Base-by-base conservation (phyloP, 2,797 vertebrate species). In the Scolopax bukidnonensis region DNA sequence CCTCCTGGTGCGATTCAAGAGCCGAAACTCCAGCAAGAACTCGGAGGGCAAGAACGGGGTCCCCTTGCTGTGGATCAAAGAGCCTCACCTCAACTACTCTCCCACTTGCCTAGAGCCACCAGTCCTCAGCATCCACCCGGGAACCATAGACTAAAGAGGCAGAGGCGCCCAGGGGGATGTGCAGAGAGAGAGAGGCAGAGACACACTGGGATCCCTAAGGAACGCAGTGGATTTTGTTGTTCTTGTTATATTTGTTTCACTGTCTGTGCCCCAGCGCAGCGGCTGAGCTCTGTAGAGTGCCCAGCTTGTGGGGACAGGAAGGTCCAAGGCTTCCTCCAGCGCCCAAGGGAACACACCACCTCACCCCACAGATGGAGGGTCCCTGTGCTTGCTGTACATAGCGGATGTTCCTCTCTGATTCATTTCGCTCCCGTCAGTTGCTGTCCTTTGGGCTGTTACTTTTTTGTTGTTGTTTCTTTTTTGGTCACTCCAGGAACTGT, bases 101-200 rank as follows among this genome's bases (percentile, higher is more conserved):
- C 99, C 99, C n/a, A 99, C 99, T 74, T 99, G 99, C 96, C 98
- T 99, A 97, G 99, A 99, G 96, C 99, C 99, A 0, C 99, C 99
- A 0, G 99, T 99, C 13, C 99, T 99, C 97, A 99, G 99, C 97
- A 99, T 99, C 95, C 99, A 99, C 97, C 99, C 99, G 0, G 99
- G 99, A 92, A 99, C 99, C 60, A 99, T 99, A 76, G 99, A 99
- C 97, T 99, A 99, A 98, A 81, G 70, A 77, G 77, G 48, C 92
- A 89, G 71, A 78, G 75, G 48, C 7, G 3, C 69, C 51, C 16
- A 9, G 32, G 68, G 50, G 57, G 56, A 90, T 1, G 0, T 16
- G 5, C 60, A 68, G 89, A 86, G 85, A 71, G 57, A 68, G 47
- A 89, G 70, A 87, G 74, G 70, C 76, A 82, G 45, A 90, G 65